Conservation (phyloP, 2,113 vertebrate genomes). For the Xenopus tropicalis region UCB_Xtro_10.0 CM004451.2:59780501-59781000, state of each 20-base stretch:
- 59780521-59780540: too few species aligned
- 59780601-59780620: too few species aligned
- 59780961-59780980: conserved; percentile 26
- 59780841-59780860: conserved; percentile 68
- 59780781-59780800: conserved; percentile 73
- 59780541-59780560: too few species aligned
- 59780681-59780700: too few species aligned
- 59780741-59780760: conserved; percentile 14
- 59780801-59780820: conserved; percentile 66
- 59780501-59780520: too few species aligned
- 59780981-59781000: conserved; percentile 13
- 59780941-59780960: conserved; percentile 20
- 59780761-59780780: conserved; percentile 61
- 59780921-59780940: conserved; percentile 54
- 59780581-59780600: too few species aligned
- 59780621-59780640: too few species aligned
- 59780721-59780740: conserved; percentile 5
- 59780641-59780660: too few species aligned
- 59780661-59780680: too few species aligned
- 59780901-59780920: conserved; percentile 55
- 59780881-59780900: conserved; percentile 71
- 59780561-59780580: too few species aligned
- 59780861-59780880: conserved; percentile 70
- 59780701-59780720: neutral
- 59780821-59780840: conserved; percentile 69